A percentile compares a stretch with the other conserved stretches of the same genome.
phyloP scores from a whole-genome alignment of 1,140 invertebrate genomes.

The Euura saliciscinereae region DNA sequence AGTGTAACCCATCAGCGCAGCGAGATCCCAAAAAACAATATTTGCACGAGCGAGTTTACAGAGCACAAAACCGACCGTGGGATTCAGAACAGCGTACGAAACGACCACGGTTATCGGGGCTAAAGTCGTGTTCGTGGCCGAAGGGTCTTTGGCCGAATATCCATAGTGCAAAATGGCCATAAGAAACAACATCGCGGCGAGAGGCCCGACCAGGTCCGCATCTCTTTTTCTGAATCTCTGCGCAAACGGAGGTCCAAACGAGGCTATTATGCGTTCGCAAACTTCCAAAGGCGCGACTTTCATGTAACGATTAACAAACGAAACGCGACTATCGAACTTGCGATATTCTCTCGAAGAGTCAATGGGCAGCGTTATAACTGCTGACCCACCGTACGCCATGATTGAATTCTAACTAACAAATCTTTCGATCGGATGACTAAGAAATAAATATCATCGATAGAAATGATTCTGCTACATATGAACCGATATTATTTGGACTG shows the following conservation, averaged over 20 bases:
- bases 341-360: not conserved
- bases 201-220: conserved; percentile 56
- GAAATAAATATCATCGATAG: not conserved
- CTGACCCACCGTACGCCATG: conserved; percentile 11
- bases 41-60: conserved; percentile 42
- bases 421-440: not conserved
- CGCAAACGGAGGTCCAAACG: conserved; percentile 52
- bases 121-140: conserved; percentile 26
- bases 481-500: conserved; percentile 46
- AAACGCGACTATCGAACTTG: conserved; percentile 23
- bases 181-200: conserved; percentile 47
- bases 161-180: conserved; percentile 47
- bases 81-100: conserved; percentile 44
- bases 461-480: not conserved
- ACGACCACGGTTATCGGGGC: conserved; percentile 43
- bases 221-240: conserved; percentile 44
- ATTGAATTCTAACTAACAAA: not conserved
- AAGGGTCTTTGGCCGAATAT: conserved; percentile 42
- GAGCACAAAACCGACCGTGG: conserved; percentile 44
- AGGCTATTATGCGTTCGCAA: conserved; percentile 45
- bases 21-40: conserved; percentile 47
- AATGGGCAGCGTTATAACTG: not conserved
- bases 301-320: conserved; percentile 10
- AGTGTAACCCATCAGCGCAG: conserved; percentile 56
- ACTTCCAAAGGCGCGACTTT: conserved; percentile 42